Conservation (phyloP, 1,140 invertebrate genomes). For the Pseudomyrmex dendroicus region DNA sequence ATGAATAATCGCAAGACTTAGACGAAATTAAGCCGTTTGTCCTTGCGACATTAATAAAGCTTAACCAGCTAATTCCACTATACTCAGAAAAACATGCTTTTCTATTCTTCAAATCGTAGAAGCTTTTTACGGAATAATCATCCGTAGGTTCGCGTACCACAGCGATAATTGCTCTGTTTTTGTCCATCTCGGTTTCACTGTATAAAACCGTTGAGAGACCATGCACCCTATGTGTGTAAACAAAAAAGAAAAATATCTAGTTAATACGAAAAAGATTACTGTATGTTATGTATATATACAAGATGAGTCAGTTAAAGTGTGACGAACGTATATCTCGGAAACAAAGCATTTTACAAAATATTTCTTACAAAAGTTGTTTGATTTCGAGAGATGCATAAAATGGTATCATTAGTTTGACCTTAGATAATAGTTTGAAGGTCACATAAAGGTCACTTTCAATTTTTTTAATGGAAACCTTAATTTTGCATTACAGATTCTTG, state of each 20-base stretch:
- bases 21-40: constrained; percentile 80
- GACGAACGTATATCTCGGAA: too few relatives aligned
- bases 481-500: too few relatives aligned
- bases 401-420: too few relatives aligned
- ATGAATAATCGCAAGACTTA: constrained; percentile 86
- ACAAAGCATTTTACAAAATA: too few relatives aligned
- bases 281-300: too few relatives aligned
- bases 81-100: constrained; percentile 89
- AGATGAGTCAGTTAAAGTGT: neutral
- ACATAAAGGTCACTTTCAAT: too few relatives aligned
- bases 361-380: too few relatives aligned
- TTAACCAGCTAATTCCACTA: constrained; percentile 87
- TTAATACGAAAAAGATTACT: too few relatives aligned
- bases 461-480: too few relatives aligned
- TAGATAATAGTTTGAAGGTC: too few relatives aligned
- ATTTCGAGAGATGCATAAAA: too few relatives aligned
- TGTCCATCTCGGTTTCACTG: constrained; percentile 83
- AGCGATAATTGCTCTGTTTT: constrained; percentile 85
- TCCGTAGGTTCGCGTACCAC: constrained; percentile 84
- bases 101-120: constrained; percentile 86
- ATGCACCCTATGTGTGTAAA: constrained; percentile 83
- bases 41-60: constrained; percentile 85
- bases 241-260: neutral
- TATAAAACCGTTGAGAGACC: constrained; percentile 86
- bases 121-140: constrained; percentile 81